These are phyloP conservation scores for Orchestia grillus DNA, from an alignment of 1,140 invertebrate genomes.

Conservation along the genomic window DNA sequence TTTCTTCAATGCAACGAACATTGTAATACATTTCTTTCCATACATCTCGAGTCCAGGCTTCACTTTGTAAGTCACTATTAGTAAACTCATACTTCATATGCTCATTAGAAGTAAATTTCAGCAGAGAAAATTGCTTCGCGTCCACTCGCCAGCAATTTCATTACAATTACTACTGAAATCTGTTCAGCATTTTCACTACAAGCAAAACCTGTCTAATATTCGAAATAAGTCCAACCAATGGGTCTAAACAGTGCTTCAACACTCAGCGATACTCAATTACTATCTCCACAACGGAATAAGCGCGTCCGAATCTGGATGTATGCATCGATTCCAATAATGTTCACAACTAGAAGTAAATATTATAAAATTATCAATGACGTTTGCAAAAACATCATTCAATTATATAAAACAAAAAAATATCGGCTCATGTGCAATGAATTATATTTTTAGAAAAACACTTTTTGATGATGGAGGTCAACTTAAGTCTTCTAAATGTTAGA, in stretches of 20 bases:
- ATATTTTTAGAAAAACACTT: no score
- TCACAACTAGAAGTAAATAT: background rate
- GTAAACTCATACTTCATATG: background rate
- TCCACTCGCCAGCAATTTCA: background rate
- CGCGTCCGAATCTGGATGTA: slow-evolving; percentile 49
- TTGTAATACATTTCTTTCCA: no score
- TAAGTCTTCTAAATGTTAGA: no score
- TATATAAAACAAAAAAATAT: no score
- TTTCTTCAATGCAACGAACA: no score
- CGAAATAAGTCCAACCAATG: background rate
- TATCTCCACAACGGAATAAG: slow-evolving; percentile 30
- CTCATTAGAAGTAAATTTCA: background rate
- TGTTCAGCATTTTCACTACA: background rate
- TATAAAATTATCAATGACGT: no score
- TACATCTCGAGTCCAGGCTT: no score
- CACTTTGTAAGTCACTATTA: background rate
- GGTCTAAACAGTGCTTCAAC: background rate
- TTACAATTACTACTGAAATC: background rate
- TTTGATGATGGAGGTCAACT: no score
- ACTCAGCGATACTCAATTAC: background rate
- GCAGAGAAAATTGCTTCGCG: no score
- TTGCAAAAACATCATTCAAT: no score
- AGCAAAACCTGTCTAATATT: background rate
- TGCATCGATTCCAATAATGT: slow-evolving; percentile 24
- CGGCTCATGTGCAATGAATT: no score